Conservation (phyloP, 2,113 vertebrate species). For the Chaetura pelagica region DNA sequence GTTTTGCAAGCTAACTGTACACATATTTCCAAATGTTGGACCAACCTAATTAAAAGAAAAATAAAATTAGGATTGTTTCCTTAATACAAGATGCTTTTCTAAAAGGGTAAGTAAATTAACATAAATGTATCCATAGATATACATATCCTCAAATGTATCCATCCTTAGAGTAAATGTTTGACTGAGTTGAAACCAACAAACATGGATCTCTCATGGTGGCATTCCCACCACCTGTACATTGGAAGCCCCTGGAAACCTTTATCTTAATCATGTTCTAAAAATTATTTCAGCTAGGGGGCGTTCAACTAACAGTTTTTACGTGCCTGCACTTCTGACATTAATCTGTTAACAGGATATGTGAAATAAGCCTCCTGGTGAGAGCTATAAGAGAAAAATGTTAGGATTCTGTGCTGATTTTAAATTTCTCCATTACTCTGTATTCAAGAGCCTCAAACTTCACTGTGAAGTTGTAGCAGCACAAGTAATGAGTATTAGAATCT, state of each 20-base stretch:
- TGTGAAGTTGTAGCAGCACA: not conserved
- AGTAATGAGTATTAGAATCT: not conserved
- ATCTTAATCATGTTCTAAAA: not conserved
- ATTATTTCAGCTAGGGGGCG: slow-evolving; percentile 37
- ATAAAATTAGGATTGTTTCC: not conserved
- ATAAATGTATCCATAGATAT: not conserved
- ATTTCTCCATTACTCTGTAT: not conserved
- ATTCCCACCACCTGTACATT: not conserved
- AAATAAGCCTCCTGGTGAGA: not conserved
- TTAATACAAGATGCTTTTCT: not conserved
- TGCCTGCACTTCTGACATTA: not conserved
- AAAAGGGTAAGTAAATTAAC: not conserved
- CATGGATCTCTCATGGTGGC: not conserved
- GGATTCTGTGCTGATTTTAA: not conserved
- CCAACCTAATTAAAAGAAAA: not conserved
- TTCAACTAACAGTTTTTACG: not conserved
- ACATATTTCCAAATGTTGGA: not conserved
- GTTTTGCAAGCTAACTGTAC: not conserved
- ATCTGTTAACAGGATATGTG: not conserved
- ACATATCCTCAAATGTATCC: not conserved
- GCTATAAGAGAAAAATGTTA: not conserved
- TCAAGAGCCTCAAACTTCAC: not conserved
- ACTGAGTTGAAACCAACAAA: not conserved
- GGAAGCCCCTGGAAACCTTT: not conserved
- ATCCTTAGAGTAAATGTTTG: not conserved